Percentiles rank a stretch among this genome's conserved stretches.
These are phyloP conservation scores for Eidolon helvum DNA, from an alignment of 2,113 vertebrate genomes.

Conservation along the genomic window DNA sequence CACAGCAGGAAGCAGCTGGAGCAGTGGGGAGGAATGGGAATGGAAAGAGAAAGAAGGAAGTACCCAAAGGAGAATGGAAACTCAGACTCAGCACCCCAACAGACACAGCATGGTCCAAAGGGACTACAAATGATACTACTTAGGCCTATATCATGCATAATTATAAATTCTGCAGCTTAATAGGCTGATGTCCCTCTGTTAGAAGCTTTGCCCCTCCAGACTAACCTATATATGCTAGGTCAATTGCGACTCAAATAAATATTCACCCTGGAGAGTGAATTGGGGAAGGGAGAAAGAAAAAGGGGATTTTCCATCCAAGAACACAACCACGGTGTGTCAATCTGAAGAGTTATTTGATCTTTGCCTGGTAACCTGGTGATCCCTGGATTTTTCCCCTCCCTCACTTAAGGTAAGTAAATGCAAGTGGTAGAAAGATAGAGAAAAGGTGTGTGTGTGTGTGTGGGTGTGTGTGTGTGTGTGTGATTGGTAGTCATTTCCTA, in stretches of 20 bases:
- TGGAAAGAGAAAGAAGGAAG: constrained; percentile 64
- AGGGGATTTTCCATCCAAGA: not conserved
- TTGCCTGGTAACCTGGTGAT: not conserved
- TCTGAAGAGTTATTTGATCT: not conserved
- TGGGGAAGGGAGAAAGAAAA: not conserved
- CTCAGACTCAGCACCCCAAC: not conserved
- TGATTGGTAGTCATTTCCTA: not conserved
- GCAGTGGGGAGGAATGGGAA: not conserved
- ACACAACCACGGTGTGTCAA: not conserved
- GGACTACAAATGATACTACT: not conserved
- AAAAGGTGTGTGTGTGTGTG: no score
- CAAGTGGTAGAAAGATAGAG: not conserved
- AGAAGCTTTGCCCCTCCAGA: not conserved
- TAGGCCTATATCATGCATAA: not conserved
- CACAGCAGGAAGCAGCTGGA: not conserved
- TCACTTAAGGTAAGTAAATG: not conserved
- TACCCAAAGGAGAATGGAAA: constrained; percentile 44
- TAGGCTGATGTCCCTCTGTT: not conserved
- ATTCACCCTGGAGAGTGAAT: not conserved
- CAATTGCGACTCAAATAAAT: not conserved
- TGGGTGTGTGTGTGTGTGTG: not conserved
- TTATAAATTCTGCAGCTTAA: not conserved
- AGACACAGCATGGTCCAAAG: not conserved
- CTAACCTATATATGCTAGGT: not conserved
- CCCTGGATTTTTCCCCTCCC: not conserved